These are phyloP conservation scores for Cerceris ruficornis DNA, from an alignment of 2,888 invertebrate species.

Conservation along the genomic window DNA sequence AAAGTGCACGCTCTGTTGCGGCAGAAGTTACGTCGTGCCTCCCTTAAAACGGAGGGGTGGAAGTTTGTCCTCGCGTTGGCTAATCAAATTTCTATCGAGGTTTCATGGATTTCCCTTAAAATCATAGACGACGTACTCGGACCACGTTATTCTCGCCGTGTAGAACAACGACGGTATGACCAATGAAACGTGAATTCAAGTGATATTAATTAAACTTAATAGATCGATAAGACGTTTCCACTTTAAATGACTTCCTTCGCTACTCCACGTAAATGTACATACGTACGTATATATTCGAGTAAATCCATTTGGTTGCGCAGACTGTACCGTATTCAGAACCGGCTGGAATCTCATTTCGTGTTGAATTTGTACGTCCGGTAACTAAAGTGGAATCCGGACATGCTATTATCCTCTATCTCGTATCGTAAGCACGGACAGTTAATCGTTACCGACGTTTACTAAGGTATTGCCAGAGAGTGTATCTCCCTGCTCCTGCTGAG, in stretches of 20 bases:
- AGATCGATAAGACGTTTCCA: neutral
- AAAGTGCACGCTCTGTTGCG: neutral
- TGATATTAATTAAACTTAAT: constrained; percentile 24
- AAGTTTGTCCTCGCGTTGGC: neutral
- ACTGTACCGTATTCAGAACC: constrained; percentile 43
- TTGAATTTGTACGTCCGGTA: constrained; percentile 64
- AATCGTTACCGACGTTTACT: constrained; percentile 62
- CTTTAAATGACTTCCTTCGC: constrained; percentile 15
- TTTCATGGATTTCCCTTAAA: no score
- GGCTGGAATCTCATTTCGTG: constrained; percentile 67
- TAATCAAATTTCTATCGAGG: no score
- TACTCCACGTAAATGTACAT: neutral
- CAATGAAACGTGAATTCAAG: neutral
- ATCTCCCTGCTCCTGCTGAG: constrained; percentile 26
- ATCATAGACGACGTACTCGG: no score
- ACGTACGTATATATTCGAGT: neutral
- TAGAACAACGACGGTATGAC: no score
- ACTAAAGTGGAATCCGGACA: constrained; percentile 56
- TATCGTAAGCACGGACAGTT: constrained; percentile 62
- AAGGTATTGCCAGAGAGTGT: constrained; percentile 30
- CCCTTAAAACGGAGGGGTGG: neutral
- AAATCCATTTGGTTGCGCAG: constrained; percentile 40
- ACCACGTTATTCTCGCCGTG: no score
- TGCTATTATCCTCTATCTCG: constrained; percentile 55
- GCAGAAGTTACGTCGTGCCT: neutral